A percentile compares a stretch with the other conserved stretches of the same genome.
phyloP scores from a whole-genome alignment of 2,113 vertebrate genomes.

The Gopherus evgoodei region DNA sequence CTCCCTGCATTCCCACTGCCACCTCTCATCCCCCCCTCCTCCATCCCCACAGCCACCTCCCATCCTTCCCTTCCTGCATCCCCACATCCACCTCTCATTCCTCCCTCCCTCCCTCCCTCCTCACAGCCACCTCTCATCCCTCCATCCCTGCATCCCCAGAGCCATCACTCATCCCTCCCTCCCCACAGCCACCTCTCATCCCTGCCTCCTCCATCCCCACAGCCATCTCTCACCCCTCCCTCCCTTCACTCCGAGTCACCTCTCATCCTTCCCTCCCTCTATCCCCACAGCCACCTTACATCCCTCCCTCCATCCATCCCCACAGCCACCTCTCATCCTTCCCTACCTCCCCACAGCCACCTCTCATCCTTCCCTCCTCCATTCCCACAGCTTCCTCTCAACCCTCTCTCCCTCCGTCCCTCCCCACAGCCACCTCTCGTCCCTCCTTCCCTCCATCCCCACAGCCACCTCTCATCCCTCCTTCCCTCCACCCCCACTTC shows the following conservation, averaged over 20 bases:
- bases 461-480: too few species aligned
- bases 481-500: not conserved
- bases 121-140: too few species aligned
- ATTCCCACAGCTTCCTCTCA: not conserved
- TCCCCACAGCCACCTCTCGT: not conserved
- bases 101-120: too few species aligned
- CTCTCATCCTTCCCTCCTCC: not conserved
- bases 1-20: too few species aligned
- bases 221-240: not conserved
- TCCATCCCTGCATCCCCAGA: too few species aligned
- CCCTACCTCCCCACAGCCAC: not conserved
- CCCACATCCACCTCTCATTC: fast-evolving
- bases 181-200: too few species aligned
- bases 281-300: not conserved
- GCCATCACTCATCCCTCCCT: too few species aligned
- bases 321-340: not conserved
- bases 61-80: too few species aligned
- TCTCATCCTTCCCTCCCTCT: not conserved
- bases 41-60: too few species aligned
- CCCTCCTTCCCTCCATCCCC: not conserved
- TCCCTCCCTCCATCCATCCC: not conserved
- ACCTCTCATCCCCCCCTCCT: too few species aligned
- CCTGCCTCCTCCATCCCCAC: too few species aligned
- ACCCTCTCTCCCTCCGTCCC: too few species aligned
- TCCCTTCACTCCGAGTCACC: not conserved